Evolutionary conservation across 2,888 invertebrate species (phyloP).

Genomic region (Notodonta ziczac): DNA sequence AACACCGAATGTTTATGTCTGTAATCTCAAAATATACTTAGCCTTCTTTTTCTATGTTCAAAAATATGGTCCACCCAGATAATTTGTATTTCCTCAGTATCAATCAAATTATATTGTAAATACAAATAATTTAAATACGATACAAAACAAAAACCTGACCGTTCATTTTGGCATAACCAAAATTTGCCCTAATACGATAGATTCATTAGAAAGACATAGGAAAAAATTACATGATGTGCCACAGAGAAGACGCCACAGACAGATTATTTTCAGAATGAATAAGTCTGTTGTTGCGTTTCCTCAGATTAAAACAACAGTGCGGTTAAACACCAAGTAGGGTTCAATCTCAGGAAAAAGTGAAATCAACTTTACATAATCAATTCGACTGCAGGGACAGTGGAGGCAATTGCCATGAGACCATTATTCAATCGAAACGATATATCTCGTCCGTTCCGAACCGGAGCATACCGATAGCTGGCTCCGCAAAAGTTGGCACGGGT

Average conservation of each 20-base stretch:
- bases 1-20: slow-evolving; percentile 45
- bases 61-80: too few relatives aligned
- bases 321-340: not conserved
- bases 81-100: too few relatives aligned
- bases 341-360: slow-evolving; percentile 17
- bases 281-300: slow-evolving; percentile 11
- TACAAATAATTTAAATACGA: too few relatives aligned
- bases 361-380: slow-evolving; percentile 60
- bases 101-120: too few relatives aligned
- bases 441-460: slow-evolving; percentile 75
- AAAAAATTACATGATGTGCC: too few relatives aligned
- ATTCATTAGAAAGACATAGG: not conserved
- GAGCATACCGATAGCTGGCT: slow-evolving; percentile 81
- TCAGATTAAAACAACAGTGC: not conserved
- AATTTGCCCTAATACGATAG: not conserved
- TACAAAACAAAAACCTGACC: too few relatives aligned
- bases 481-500: slow-evolving; percentile 82
- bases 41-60: too few relatives aligned
- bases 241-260: too few relatives aligned
- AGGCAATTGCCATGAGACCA: slow-evolving; percentile 76
- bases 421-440: slow-evolving; percentile 82
- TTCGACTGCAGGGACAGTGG: slow-evolving; percentile 58
- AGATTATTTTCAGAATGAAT: not conserved
- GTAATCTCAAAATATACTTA: slow-evolving; percentile 22
- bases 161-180: too few relatives aligned